Base-by-base conservation (phyloP, 2,888 invertebrate genomes). In the Phortica magna region DNA sequence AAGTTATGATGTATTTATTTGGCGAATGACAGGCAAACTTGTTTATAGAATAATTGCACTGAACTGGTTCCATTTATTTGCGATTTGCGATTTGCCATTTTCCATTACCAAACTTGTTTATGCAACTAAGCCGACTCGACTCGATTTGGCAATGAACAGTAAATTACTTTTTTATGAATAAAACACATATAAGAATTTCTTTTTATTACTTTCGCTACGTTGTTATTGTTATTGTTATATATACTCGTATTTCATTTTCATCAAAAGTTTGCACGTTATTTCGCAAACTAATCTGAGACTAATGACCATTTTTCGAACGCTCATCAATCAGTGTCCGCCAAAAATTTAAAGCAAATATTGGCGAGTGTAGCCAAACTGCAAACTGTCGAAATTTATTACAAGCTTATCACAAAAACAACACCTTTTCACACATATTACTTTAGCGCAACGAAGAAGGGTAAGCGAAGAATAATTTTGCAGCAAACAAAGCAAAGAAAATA, bases 311-410 rank as follows among this genome's bases (percentile, higher is more conserved):
- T 39, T 61, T 39, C 41, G 41, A 31, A 19, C 5, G 41, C 41
- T 65, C 65, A 65, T 65, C 65, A 65, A 65, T 65, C 65, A 65
- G 12, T 65, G 65, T 65, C 65, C 65, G 17, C n/a, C 22, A 5
- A 41, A n/a, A 12, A 39, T 41, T 65, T 41, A 39, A 31, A 65
- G 41, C 17, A 41, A 65, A 65, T 65, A 65, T 65, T 65, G 41
- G 14, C n/a, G 65, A 5, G 14, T 14, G 53, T 2, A 53, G n/a
- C 53, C n/a, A 53, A n/a, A 10, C n/a, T 14, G n/a, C 53, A 17
- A 65, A 41, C 14, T 65, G 41, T 65, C 41, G 17, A 65, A 65
- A 65, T 39, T 65, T n/a, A 65, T 14, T 39, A 41, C 9, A 22
- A 55, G 6, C 14, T 55, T 55, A 55, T 55, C 55, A 55, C 14